phyloP scores from a whole-genome alignment of 2,797 vertebrate species.

The Brotula barbata region DNA sequence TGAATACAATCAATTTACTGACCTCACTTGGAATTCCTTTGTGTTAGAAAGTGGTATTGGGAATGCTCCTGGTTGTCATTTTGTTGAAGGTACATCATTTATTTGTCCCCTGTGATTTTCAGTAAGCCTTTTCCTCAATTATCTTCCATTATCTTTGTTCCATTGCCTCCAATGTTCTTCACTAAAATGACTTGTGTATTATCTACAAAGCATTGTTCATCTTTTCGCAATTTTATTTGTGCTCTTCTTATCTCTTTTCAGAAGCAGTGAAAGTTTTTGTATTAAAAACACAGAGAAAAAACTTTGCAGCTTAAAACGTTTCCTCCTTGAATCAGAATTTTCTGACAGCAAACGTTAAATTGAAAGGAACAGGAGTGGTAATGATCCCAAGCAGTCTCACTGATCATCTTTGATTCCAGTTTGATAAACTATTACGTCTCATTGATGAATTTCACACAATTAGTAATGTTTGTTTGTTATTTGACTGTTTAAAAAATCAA shows the following conservation, averaged over 20 bases:
- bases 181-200: neutral
- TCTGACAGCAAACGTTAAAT: neutral
- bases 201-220: no score
- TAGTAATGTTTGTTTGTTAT: no score
- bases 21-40: no score
- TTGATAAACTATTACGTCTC: neutral
- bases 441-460: no score
- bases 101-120: neutral
- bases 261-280: neutral
- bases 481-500: no score
- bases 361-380: neutral
- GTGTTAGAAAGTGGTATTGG: no score
- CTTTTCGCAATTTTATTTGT: neutral
- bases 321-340: conserved; percentile 3
- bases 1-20: no score
- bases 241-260: neutral
- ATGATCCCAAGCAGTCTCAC: neutral
- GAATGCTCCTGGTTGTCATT: no score
- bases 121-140: neutral
- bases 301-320: neutral
- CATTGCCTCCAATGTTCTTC: neutral
- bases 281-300: conserved; percentile 4
- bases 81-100: no score
- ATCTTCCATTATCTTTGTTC: neutral
- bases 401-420: neutral